phyloP scores from a whole-genome alignment of 2,888 invertebrate species.

The Tuberolachnus salignus region DNA sequence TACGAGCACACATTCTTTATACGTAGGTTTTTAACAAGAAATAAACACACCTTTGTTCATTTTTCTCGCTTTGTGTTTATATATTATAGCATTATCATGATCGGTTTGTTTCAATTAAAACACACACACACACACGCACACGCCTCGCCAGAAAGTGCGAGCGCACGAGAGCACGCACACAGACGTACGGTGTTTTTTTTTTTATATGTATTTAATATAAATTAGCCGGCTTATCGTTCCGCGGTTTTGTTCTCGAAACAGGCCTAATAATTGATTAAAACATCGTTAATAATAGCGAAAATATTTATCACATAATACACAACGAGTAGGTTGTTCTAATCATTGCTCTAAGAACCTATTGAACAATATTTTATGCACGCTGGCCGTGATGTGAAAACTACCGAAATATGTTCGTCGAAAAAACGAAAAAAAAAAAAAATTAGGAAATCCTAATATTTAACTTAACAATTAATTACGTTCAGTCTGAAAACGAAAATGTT shows the following conservation, averaged over 20 bases:
- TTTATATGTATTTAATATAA: not conserved
- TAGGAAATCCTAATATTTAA: too few species aligned
- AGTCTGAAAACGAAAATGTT: too few species aligned
- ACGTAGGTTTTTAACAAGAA: constrained; percentile 14
- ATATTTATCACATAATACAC: not conserved
- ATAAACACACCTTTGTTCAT: constrained; percentile 36
- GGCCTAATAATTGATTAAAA: constrained; percentile 19
- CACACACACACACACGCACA: not conserved
- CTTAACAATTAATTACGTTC: too few species aligned
- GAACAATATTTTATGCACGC: too few species aligned
- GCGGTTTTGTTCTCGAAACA: not conserved
- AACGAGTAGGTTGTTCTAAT: not conserved
- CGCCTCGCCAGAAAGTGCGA: too few species aligned
- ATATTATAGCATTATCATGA: not conserved
- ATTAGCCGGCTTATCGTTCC: not conserved
- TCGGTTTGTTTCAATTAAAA: constrained; percentile 41
- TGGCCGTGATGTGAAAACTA: too few species aligned
- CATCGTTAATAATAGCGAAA: constrained; percentile 3
- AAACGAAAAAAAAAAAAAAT: too few species aligned
- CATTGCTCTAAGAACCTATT: too few species aligned
- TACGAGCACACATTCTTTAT: too few species aligned
- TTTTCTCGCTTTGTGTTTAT: constrained; percentile 1
- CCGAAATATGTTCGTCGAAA: too few species aligned
- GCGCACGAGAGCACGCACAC: too few species aligned
- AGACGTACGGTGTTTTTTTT: not conserved